Conservation (phyloP, 2,888 invertebrate genomes). For the Rhingia campestris region DNA sequence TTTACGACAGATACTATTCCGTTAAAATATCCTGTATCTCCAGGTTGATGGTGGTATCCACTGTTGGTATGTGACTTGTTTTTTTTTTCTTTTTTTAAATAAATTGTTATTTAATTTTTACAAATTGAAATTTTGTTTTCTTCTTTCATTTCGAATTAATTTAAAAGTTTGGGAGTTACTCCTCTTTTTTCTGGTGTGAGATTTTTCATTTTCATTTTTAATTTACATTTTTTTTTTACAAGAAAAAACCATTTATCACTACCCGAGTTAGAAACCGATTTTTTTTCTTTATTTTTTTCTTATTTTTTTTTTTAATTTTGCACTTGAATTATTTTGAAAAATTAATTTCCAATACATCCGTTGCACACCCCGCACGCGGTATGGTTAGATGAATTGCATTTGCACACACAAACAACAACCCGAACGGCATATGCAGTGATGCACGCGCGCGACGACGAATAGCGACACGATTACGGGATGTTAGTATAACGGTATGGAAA, state of each 20-base stretch:
- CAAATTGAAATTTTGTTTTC: conserved; percentile 16
- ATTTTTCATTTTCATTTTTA: background rate
- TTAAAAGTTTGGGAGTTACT: conserved; percentile 36
- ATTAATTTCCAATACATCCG: conserved; percentile 20
- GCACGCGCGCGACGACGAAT: background rate
- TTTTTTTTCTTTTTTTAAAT: background rate
- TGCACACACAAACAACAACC: background rate
- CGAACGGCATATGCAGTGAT: conserved; percentile 11
- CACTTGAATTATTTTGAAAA: conserved; percentile 34
- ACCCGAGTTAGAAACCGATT: conserved; percentile 45
- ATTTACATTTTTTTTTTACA: background rate
- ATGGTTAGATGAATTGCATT: background rate
- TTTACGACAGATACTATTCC: conserved; percentile 16
- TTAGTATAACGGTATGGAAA: conserved; percentile 9
- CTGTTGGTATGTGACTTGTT: conserved; percentile 24
- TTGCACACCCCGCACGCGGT: conserved; percentile 30
- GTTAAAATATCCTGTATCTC: conserved; percentile 44
- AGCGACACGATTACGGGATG: background rate
- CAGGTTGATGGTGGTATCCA: background rate
- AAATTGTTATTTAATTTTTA: conserved; percentile 3
- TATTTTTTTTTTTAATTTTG: conserved; percentile 10
- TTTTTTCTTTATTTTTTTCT: conserved; percentile 10
- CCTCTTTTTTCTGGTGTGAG: conserved; percentile 14
- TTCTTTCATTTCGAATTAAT: conserved; percentile 19
- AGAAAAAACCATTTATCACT: conserved; percentile 10